A percentile compares a stretch with the other conserved stretches of the same genome.
phyloP scores from a whole-genome alignment of 1,140 invertebrate species.

The Hypothenemus hampei region DNA sequence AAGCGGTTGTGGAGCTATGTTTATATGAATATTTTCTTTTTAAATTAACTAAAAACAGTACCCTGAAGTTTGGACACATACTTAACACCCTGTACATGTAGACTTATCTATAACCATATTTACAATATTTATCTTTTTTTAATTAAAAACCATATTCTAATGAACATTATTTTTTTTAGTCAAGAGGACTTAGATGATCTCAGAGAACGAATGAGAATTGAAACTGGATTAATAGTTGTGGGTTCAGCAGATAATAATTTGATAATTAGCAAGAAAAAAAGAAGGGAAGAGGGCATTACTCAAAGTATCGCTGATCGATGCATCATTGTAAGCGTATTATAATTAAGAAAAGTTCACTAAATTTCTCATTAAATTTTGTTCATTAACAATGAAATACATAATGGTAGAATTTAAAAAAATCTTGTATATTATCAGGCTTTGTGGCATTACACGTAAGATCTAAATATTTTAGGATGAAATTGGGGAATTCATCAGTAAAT shows the following conservation, averaged over 20 bases:
- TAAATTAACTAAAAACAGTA: not conserved
- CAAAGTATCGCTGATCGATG: conserved; percentile 78
- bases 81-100: too few relatives aligned
- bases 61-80: too few relatives aligned
- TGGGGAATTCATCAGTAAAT: conserved; percentile 56
- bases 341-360: not conserved
- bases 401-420: too few relatives aligned
- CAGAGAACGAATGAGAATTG: conserved; percentile 66
- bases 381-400: too few relatives aligned
- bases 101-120: too few relatives aligned
- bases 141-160: too few relatives aligned
- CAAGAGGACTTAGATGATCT: conserved; percentile 75
- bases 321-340: conserved; percentile 54
- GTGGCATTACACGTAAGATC: not conserved
- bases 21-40: not conserved
- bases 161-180: conserved; percentile 42
- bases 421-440: too few relatives aligned
- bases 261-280: conserved; percentile 64
- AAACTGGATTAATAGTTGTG: conserved; percentile 74
- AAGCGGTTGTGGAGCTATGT: too few relatives aligned
- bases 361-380: too few relatives aligned
- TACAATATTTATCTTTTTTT: too few relatives aligned
- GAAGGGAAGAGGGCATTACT: conserved; percentile 68
- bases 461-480: conserved; percentile 52
- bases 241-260: conserved; percentile 76